A percentile compares a stretch with the other conserved stretches of the same genome.
Conservation (phyloP, 2,888 invertebrate genomes). For the Oasisia sp. region DNA sequence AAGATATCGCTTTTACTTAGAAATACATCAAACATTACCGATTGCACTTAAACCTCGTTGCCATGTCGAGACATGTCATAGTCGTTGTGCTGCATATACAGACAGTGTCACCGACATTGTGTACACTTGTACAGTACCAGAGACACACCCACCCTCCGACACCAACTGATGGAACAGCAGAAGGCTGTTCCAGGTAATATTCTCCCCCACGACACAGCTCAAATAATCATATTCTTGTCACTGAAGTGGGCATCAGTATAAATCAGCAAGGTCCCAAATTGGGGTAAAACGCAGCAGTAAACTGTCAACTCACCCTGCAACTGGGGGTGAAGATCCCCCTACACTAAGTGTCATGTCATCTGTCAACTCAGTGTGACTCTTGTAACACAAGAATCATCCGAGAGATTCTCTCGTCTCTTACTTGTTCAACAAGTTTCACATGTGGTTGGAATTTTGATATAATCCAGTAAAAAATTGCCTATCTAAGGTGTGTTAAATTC, state of each 20-base stretch:
- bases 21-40: conserved; percentile 13
- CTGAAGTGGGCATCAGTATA: background rate
- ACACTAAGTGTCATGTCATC: background rate
- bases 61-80: background rate
- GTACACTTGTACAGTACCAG: background rate
- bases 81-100: background rate
- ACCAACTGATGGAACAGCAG: background rate
- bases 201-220: background rate
- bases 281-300: background rate
- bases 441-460: background rate
- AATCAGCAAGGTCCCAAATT: background rate
- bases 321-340: background rate
- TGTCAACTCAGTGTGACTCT: background rate
- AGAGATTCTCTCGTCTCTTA: background rate
- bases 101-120: background rate
- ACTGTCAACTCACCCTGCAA: background rate
- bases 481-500: background rate
- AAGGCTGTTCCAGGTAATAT: background rate
- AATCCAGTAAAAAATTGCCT: background rate
- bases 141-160: background rate
- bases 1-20: conserved; percentile 13
- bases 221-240: background rate
- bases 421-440: background rate
- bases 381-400: background rate
- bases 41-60: background rate